These are phyloP conservation scores for Austrofundulus limnaeus DNA, from an alignment of 2,113 vertebrate genomes.

Conservation along the genomic window DNA sequence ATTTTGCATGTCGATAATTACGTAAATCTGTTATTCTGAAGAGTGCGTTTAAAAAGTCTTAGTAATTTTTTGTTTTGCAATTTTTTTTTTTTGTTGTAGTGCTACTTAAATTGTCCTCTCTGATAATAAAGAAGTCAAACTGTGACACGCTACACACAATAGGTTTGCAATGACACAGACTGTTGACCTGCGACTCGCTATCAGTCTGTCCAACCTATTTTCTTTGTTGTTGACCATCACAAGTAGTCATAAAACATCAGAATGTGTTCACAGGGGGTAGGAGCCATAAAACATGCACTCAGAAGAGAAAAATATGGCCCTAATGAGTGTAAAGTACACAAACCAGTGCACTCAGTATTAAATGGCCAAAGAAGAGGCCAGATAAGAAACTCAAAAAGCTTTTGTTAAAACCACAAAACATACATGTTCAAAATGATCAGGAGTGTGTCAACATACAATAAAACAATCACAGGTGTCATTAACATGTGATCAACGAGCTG, in stretches of 20 bases:
- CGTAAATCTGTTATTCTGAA: too few species aligned
- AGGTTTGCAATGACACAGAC: background rate
- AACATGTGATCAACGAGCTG: constrained; percentile 25
- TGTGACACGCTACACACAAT: background rate
- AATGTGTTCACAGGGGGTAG: constrained; percentile 31
- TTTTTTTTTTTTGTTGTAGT: too few species aligned
- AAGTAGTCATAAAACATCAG: constrained; percentile 46
- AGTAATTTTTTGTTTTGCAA: too few species aligned
- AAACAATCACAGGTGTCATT: constrained; percentile 43
- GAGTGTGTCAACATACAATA: constrained; percentile 23
- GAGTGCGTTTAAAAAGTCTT: too few species aligned
- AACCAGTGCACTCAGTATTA: constrained; percentile 24
- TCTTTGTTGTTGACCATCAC: constrained; percentile 19
- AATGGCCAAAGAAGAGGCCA: constrained; percentile 10
- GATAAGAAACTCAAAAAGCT: constrained; percentile 37
- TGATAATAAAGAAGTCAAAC: background rate
- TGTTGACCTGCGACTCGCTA: background rate
- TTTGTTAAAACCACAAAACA: constrained; percentile 13
- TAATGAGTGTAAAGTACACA: constrained; percentile 46
- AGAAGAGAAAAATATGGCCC: constrained; percentile 11
- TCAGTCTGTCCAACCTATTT: background rate
- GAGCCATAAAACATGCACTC: constrained; percentile 54
- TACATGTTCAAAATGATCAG: constrained; percentile 7
- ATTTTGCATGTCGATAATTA: too few species aligned
- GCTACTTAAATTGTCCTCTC: background rate